A percentile compares a stretch with the other conserved stretches of the same genome.
Conservation (phyloP, 2,113 vertebrate genomes). For the Rana temporaria region DNA sequence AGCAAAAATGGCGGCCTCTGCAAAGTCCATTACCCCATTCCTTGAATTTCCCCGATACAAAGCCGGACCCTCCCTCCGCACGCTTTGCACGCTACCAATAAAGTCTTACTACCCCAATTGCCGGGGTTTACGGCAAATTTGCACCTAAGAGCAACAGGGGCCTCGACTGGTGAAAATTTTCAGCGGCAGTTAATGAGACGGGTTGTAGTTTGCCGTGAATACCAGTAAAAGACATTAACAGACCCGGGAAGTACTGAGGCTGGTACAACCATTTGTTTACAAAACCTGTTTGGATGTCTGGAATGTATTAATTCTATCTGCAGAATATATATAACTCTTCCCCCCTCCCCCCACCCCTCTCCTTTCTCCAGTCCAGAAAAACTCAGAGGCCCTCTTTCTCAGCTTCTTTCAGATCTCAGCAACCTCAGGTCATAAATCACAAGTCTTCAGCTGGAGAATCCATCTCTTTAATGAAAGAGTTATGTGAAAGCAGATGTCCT, state of each 20-base stretch:
- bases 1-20: too few relatives aligned
- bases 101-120: too few relatives aligned
- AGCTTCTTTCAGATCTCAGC: conserved; percentile 71
- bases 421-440: conserved; percentile 82
- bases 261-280: conserved; percentile 18
- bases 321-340: conserved; percentile 8
- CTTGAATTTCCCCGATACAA: too few relatives aligned
- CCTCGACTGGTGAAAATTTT: not conserved
- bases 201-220: not conserved
- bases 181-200: not conserved
- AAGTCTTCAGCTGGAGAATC: conserved; percentile 79
- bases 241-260: not conserved
- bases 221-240: not conserved
- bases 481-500: conserved; percentile 76
- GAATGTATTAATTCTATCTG: conserved; percentile 9
- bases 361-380: not conserved
- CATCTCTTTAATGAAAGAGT: conserved; percentile 88
- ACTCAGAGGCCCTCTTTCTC: conserved; percentile 38
- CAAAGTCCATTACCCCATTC: too few relatives aligned
- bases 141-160: too few relatives aligned
- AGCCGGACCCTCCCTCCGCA: too few relatives aligned
- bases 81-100: too few relatives aligned
- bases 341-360: not conserved
- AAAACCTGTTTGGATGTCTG: conserved; percentile 6
- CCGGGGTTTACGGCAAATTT: too few relatives aligned